Evolutionary conservation across 2,797 vertebrate species (phyloP).

Genomic region (Siniperca undulata): DNA sequence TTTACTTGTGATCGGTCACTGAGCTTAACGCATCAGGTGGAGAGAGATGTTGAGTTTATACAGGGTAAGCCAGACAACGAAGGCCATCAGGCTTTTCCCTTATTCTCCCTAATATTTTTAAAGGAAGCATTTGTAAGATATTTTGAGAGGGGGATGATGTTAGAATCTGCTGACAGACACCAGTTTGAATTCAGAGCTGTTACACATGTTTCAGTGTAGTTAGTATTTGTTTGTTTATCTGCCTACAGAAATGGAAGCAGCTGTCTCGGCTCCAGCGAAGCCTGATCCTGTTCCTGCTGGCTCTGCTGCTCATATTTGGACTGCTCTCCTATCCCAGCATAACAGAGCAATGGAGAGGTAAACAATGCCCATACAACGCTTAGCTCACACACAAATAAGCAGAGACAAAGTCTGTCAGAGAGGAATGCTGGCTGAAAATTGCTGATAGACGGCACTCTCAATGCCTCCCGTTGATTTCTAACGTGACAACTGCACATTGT

Average conservation of each 20-base stretch:
- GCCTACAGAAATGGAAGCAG: conserved; percentile 96
- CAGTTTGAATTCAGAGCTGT: conserved; percentile 28
- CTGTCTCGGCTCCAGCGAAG: conserved; percentile 94
- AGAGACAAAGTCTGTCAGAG: not conserved
- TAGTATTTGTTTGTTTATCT: conserved; percentile 42
- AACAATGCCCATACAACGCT: not conserved
- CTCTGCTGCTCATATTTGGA: conserved; percentile 87
- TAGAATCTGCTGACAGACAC: not conserved
- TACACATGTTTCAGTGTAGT: conserved; percentile 8
- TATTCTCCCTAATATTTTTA: conserved; percentile 1
- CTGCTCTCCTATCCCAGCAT: conserved; percentile 87
- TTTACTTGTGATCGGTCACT: conserved; percentile 36
- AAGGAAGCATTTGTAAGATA: conserved; percentile 7
- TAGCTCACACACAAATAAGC: not conserved
- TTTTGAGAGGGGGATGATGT: not conserved
- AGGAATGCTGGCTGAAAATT: too few species aligned
- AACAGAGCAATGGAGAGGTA: conserved; percentile 90
- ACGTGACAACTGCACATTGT: too few species aligned
- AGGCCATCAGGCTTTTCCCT: not conserved
- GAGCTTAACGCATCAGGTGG: conserved; percentile 2
- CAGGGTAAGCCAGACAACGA: conserved; percentile 28
- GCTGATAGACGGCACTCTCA: too few species aligned
- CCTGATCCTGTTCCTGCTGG: conserved; percentile 89
- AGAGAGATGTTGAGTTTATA: conserved; percentile 47
- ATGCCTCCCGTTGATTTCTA: too few species aligned